These are phyloP conservation scores for Formica selysi DNA, from an alignment of 1,140 invertebrate species.

Conservation along the genomic window DNA sequence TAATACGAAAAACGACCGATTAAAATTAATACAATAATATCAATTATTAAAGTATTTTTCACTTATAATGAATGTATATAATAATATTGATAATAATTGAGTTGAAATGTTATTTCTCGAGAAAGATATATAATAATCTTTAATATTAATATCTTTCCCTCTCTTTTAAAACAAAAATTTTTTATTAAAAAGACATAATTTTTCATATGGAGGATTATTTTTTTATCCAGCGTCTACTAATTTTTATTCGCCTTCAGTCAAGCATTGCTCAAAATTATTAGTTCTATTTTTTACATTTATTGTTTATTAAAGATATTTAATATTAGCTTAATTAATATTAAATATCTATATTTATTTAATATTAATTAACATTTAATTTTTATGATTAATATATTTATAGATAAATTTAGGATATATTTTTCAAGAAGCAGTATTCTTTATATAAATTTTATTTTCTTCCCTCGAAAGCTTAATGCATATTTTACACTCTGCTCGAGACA, in stretches of 20 bases:
- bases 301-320: neutral
- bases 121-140: neutral
- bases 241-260: neutral
- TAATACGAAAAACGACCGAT: too few species aligned
- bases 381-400: too few species aligned
- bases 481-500: neutral
- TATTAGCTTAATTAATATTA: neutral
- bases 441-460: neutral
- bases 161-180: neutral
- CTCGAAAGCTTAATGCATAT: neutral
- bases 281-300: neutral
- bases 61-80: neutral
- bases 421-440: neutral
- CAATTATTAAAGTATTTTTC: too few species aligned
- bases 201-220: neutral
- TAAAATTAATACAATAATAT: too few species aligned
- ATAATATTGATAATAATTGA: neutral
- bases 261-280: neutral
- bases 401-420: slow-evolving; percentile 3
- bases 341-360: neutral
- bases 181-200: neutral
- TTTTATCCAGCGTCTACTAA: too few species aligned
- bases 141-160: neutral
- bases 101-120: neutral
- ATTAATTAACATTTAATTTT: neutral